phyloP scores from a whole-genome alignment of 2,113 vertebrate species.

The Ammodytes marinus region DNA sequence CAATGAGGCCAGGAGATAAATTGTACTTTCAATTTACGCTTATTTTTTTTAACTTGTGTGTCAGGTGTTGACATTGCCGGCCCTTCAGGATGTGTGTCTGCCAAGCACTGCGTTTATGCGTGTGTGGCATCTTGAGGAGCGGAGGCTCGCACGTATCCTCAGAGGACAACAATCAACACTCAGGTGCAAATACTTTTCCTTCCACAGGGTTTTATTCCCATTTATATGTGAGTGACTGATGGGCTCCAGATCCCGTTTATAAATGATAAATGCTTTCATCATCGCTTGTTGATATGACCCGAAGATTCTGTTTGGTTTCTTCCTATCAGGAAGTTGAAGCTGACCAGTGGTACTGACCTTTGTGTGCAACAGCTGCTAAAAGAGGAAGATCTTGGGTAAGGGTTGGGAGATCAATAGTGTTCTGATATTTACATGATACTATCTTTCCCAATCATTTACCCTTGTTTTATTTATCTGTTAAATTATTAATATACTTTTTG shows the following conservation, averaged over 20 bases:
- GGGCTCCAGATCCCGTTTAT: not conserved
- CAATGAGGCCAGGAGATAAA: not conserved
- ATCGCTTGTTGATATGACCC: not conserved
- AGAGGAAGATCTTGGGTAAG: slow-evolving; percentile 92
- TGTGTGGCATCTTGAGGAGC: slow-evolving; percentile 90
- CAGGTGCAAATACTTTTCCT: slow-evolving; percentile 72
- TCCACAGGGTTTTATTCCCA: not conserved
- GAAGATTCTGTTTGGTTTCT: slow-evolving; percentile 2
- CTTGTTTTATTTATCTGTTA: not conserved
- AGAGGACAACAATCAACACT: slow-evolving; percentile 84
- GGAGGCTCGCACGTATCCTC: slow-evolving; percentile 83
- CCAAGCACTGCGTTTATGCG: slow-evolving; percentile 87
- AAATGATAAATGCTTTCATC: not conserved
- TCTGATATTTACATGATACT: not conserved
- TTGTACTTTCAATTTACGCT: not conserved
- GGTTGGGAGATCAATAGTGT: not conserved
- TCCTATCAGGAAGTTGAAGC: slow-evolving; percentile 82
- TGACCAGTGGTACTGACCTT: slow-evolving; percentile 83
- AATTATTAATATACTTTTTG: not conserved
- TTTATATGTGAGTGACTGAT: not conserved
- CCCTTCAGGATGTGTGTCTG: slow-evolving; percentile 77
- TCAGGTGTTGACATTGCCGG: slow-evolving; percentile 87
- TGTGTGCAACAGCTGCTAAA: slow-evolving; percentile 89
- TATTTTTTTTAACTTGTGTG: not conserved
- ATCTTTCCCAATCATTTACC: not conserved